Evolutionary conservation across 2,888 invertebrate genomes (phyloP), one percentile per base, ranked within the genome.

Genomic region (Drosophila antonietae): DNA sequence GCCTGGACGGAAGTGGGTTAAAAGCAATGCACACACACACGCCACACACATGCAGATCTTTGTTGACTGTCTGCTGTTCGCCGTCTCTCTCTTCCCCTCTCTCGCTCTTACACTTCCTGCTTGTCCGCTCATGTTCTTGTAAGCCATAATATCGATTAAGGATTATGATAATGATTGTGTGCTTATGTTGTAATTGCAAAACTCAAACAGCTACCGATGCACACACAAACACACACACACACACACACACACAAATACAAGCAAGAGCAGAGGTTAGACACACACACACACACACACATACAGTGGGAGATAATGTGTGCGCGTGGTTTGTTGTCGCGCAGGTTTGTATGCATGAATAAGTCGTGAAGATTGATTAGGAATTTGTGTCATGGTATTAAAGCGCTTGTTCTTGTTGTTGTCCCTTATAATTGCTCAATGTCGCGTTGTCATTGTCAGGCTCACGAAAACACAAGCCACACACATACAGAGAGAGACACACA

Each of bases 91-190:
- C 46, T 52, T 9, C 10, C 49, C 8, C 8, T 12, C 51, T 37
- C 18, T 64, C 9, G 12, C 53, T 18, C 31, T 35, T 18, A 18
- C 53, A 10, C 20, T 35, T 53, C 37, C 37, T 39, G 53, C 53
- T 39, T 15, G 23, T 20, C 10, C 53, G n/a, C 37, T 39, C 53
- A 23, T 44, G 39, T 56, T 73, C 77, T 80, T 80, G 81, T 83
- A 89, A 90, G 90, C 83, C 84, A 83, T 84, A 83, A 90, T 91
- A 91, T 91, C 92, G 92, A 91, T 91, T 91, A 89, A 90, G 90
- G 92, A 91, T 91, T 91, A 91, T 90, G 90, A 90, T 91, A 91
- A 91, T 91, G 91, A 91, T 89, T 90, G 90, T 91, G 88, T 91
- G 91, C 91, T 91, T 91, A 91, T 89, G 85, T 81, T 89, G 91